phyloP scores from a whole-genome alignment of 2,113 vertebrate species.

The Lanius ludovicianus region DNA sequence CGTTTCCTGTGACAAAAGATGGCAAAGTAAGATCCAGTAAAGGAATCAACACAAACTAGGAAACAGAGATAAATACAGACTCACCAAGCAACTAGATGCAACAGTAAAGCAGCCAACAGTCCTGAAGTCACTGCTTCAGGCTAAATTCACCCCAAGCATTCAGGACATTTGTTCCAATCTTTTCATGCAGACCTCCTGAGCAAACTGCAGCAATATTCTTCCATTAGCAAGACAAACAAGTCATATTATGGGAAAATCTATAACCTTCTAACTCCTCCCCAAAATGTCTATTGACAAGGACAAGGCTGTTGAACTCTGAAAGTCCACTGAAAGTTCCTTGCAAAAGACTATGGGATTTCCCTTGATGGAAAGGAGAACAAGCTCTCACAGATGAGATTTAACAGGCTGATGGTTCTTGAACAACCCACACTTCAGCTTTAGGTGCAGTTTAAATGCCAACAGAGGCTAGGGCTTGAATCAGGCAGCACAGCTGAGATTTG shows the following conservation, averaged over 20 bases:
- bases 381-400: neutral
- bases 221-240: neutral
- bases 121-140: neutral
- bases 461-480: neutral
- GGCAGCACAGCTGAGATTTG: neutral
- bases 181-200: neutral
- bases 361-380: neutral
- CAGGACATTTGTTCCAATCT: neutral
- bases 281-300: neutral
- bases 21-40: neutral
- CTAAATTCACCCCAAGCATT: neutral
- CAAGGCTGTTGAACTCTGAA: neutral
- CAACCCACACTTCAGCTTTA: neutral
- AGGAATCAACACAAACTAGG: neutral
- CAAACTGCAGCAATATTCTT: neutral
- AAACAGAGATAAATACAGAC: neutral
- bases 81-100: neutral
- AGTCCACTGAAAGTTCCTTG: accelerated
- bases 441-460: neutral
- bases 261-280: neutral
- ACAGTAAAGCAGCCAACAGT: neutral
- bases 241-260: neutral
- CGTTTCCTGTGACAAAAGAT: neutral
- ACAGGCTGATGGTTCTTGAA: neutral
- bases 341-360: neutral